Evolutionary conservation across 2,113 vertebrate genomes (phyloP).

Genomic region (Noctilio leporinus): DNA sequence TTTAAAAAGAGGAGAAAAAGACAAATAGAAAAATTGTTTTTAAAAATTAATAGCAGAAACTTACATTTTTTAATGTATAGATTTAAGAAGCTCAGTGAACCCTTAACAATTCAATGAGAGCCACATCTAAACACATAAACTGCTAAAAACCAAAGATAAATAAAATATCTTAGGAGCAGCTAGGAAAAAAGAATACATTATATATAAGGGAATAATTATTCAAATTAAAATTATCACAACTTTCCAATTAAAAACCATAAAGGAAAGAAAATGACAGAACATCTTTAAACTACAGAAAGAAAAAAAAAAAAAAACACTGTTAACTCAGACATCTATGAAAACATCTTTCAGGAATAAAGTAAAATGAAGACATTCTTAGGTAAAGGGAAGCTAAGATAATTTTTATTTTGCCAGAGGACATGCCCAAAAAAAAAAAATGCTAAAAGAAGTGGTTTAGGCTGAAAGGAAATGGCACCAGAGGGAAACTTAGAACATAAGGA

Average conservation of each 20-base stretch:
- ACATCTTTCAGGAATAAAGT: background rate
- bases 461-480: background rate
- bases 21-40: background rate
- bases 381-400: background rate
- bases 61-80: background rate
- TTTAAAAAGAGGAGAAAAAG: background rate
- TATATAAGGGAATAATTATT: background rate
- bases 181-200: background rate
- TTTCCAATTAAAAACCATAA: background rate
- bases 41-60: background rate
- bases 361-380: background rate
- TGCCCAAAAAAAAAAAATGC: conserved; percentile 2
- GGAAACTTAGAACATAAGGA: background rate
- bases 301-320: background rate
- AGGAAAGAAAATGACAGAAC: background rate
- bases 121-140: background rate
- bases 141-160: background rate
- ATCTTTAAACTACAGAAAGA: background rate
- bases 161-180: background rate
- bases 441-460: background rate
- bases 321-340: background rate
- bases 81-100: background rate
- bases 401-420: background rate
- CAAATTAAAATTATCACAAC: background rate
- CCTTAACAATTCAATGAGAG: background rate